These are phyloP conservation scores for Chrysoperla carnea DNA, from an alignment of 1,140 invertebrate species.

Conservation along the genomic window DNA sequence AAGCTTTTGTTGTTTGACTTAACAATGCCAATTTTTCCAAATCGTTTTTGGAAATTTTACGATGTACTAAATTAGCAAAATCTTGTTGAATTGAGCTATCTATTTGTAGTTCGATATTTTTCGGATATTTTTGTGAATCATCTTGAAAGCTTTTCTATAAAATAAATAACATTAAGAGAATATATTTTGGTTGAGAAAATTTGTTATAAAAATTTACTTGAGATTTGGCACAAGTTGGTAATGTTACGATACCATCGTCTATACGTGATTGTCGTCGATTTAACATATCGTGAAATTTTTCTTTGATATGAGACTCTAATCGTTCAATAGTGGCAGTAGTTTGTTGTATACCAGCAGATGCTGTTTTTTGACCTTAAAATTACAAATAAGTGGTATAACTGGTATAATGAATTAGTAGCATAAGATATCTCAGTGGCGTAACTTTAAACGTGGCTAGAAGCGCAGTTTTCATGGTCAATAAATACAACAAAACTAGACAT, in stretches of 20 bases:
- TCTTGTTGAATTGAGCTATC: conserved; percentile 14
- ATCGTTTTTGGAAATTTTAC: conserved; percentile 17
- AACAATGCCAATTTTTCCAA: conserved; percentile 13
- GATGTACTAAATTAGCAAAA: conserved; percentile 4
- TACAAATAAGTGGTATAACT: not conserved
- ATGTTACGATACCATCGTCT: too few species aligned
- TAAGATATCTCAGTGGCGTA: not conserved
- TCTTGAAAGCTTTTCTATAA: too few species aligned
- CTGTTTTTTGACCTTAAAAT: conserved; percentile 1
- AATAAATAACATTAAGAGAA: too few species aligned
- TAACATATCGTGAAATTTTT: conserved; percentile 26
- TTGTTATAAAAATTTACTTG: too few species aligned
- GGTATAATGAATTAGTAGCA: not conserved
- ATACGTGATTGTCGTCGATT: conserved; percentile 11
- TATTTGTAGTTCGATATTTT: conserved; percentile 17
- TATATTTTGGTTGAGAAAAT: too few species aligned
- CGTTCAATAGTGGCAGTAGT: conserved; percentile 16
- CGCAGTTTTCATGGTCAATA: too few species aligned
- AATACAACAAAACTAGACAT: too few species aligned
- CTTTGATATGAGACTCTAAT: conserved; percentile 26
- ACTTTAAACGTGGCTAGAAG: too few species aligned
- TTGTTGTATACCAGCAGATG: not conserved
- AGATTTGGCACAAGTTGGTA: too few species aligned
- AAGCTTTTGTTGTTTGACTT: conserved; percentile 16
- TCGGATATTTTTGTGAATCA: conserved; percentile 7